Base-by-base conservation (phyloP, 2,113 vertebrate genomes). In the Pluvialis apricaria region DNA sequence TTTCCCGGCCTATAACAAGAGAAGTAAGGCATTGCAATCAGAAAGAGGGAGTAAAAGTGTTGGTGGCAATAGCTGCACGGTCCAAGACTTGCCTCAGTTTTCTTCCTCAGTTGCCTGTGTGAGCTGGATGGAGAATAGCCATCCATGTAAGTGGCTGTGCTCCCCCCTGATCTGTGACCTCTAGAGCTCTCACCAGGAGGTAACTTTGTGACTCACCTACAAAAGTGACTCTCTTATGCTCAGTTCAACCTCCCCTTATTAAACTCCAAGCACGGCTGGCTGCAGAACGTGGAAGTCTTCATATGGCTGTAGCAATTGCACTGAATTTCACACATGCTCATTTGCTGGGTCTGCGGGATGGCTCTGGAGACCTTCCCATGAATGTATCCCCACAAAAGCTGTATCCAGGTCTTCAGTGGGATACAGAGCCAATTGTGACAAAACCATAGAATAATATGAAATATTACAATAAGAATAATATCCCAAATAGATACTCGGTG, bases 401-500 rank as follows among this genome's bases (percentile, higher is more conserved):
- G 15, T 44, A 18, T 78, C 31, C 55, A 58, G 45, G 38, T 62
- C 66, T 60, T 57, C 9, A 77, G 40, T 15, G 26, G 21, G 38
- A 62, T 13, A 26, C 19, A 40, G 54, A 76, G n/a, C 60, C 69
- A 69, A 61, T 31, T 8, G 11, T 57, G 52, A 92, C 31, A 87
- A 85, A 84, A 49, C 20, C 8, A 6, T 4, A 44, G 44, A 82
- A 49, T 60, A 54, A 44, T 51, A 40, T 17, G 44, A 75, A 92
- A 66, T 52, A 57, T 16, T 49, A 40, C 13, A 61, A 5, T 32
- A 68, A 79, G 38, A 82, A 40, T 72, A 80, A 69, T 25, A 80
- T 14, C 47, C 62, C 64, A 88, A 80, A 78, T 10, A 71, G 55
- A 40, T 0, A 0, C 29, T 54, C 3, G 1, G 55, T 0, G 0